Percentiles rank a stretch among this genome's conserved stretches.
Evolutionary conservation across 2,113 vertebrate genomes (phyloP).

Genomic region (Alaudala cheleensis): DNA sequence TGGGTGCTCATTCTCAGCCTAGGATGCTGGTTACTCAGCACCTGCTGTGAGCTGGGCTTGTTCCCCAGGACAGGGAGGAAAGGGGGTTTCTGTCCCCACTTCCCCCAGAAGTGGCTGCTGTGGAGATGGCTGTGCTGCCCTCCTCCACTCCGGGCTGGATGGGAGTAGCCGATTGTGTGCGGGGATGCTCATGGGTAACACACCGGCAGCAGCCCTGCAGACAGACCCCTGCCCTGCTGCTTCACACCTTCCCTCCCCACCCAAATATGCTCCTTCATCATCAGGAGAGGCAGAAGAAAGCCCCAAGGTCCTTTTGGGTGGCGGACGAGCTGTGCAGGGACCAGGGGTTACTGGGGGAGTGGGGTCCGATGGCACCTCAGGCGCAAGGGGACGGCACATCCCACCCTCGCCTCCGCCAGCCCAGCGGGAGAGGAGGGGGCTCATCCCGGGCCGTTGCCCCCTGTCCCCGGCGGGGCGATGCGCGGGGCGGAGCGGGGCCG

Average conservation of each 20-base stretch:
- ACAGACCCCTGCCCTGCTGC: not conserved
- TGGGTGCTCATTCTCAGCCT: not conserved
- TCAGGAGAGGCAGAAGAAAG: not conserved
- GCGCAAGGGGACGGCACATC: not conserved
- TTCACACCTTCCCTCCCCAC: not conserved
- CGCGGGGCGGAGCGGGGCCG: not conserved
- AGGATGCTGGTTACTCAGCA: not conserved
- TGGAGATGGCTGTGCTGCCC: not conserved
- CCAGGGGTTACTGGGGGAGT: not conserved
- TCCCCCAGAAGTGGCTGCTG: not conserved
- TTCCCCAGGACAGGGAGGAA: not conserved
- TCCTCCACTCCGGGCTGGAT: not conserved
- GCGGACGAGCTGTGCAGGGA: not conserved
- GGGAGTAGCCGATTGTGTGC: fast-evolving
- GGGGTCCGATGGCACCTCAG: not conserved
- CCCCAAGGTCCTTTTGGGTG: fast-evolving
- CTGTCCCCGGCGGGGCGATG: not conserved
- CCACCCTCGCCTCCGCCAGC: not conserved
- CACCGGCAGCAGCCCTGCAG: not conserved
- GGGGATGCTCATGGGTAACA: not conserved
- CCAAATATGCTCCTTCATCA: not conserved
- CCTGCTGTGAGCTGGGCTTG: not conserved
- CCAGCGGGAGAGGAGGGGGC: not conserved
- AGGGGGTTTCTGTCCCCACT: fast-evolving
- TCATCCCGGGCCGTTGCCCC: not conserved